Base-by-base conservation (phyloP, 1,140 invertebrate genomes). In the Tetramorium parvispinum region DNA sequence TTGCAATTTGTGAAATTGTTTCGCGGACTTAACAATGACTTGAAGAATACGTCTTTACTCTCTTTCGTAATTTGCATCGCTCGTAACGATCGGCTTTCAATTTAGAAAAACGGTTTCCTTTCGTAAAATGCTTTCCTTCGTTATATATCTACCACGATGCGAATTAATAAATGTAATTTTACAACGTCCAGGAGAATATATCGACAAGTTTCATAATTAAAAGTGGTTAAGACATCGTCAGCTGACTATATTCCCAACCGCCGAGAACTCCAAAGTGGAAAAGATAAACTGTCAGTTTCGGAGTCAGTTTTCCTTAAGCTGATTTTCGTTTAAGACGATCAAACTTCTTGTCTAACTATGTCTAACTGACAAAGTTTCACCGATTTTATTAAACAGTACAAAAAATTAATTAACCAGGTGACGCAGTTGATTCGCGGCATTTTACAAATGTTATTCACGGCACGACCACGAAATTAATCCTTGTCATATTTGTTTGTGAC, bases 261-360 rank as follows among this genome's bases (percentile, higher is more conserved):
- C 55, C 24, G 13, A 55, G 57, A 70, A 55, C n/a, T 73, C 55
- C n/a, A 24, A 63, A 78, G 53, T 65, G 11, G 16, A 49, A 71
- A 79, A 77, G 70, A 79, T 86, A 86, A 86, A 86, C 85, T 43
- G 57, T 55, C 49, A 57, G 55, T 71, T 70, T 49, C 57, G 37
- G 70, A 71, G 73, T 71, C n/a, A 71, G 61, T 71, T 70, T 73
- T 66, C 61, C 49, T 66, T 79, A 86, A 86, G 73, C 73, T 77
- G 63, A 73, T 70, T 71, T 70, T 77, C 65, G 55, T 49, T 88
- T 86, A 88, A 78, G 75, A 63, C 57, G 55, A 65, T 79, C 83
- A 70, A 88, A 65, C 75, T 85, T 65, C 7, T 6, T 65, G 59
- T 66, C 73, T 66, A 66, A 57, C 49, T 77, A 77, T 21, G 8